phyloP scores from a whole-genome alignment of 2,113 vertebrate species.

The Cnemophilus loriae region DNA sequence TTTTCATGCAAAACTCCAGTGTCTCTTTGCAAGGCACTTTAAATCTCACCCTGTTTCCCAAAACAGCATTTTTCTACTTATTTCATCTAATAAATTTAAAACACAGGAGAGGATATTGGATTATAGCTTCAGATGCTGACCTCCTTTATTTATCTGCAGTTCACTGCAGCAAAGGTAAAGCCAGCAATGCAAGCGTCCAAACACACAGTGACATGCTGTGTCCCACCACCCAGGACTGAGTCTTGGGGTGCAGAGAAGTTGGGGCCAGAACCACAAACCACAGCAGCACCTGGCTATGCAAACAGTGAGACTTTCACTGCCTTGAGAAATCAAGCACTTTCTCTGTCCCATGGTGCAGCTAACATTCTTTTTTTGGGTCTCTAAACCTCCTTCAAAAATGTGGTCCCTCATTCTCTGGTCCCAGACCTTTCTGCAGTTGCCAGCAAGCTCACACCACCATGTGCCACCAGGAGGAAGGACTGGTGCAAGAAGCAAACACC shows the following conservation, averaged over 20 bases:
- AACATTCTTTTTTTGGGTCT: neutral
- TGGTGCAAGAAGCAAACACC: neutral
- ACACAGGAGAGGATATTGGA: neutral
- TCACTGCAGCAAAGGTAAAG: neutral
- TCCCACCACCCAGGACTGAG: neutral
- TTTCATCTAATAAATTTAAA: neutral
- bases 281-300: neutral
- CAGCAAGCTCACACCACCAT: neutral
- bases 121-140: neutral
- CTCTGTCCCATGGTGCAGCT: neutral
- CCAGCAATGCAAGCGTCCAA: accelerated
- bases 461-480: neutral
- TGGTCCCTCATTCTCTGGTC: neutral
- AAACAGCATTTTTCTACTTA: neutral
- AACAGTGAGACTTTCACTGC: neutral
- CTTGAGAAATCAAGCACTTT: neutral
- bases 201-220: accelerated
- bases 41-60: neutral
- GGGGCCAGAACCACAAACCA: neutral
- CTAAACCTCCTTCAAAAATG: neutral
- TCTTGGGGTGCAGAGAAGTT: neutral
- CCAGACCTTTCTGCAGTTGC: neutral
- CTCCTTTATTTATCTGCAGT: neutral
- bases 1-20: constrained; percentile 51
- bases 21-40: constrained; percentile 24